Percentiles rank a stretch among this genome's conserved stretches.
phyloP scores from a whole-genome alignment of 2,888 invertebrate genomes.

The Cantharis rufa region DNA sequence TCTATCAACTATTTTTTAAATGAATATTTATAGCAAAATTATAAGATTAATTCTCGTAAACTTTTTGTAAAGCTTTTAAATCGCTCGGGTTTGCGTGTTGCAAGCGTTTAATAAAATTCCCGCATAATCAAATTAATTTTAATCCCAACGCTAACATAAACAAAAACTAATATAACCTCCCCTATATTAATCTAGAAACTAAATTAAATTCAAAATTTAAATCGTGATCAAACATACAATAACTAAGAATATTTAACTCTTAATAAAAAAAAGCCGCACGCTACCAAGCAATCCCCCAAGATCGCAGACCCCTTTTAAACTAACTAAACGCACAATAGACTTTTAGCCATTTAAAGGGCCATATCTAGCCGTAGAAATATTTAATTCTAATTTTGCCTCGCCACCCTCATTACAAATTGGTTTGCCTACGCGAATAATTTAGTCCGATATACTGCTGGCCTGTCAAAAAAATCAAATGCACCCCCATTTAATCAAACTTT shows the following conservation, averaged over 20 bases:
- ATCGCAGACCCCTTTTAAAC: slow-evolving; percentile 38
- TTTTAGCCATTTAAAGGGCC: slow-evolving; percentile 46
- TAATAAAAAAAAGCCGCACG: slow-evolving; percentile 44
- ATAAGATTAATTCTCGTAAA: slow-evolving; percentile 20
- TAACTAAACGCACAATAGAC: slow-evolving; percentile 46
- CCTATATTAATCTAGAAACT: slow-evolving; percentile 29
- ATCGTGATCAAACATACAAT: slow-evolving; percentile 35
- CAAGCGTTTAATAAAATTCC: slow-evolving; percentile 32
- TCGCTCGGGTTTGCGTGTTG: slow-evolving; percentile 13
- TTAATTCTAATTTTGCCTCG: slow-evolving; percentile 41
- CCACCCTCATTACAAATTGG: slow-evolving; percentile 47
- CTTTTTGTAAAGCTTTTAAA: slow-evolving; percentile 14
- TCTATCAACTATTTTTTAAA: slow-evolving; percentile 46
- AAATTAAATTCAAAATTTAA: slow-evolving; percentile 42
- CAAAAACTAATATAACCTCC: slow-evolving; percentile 31
- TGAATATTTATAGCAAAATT: slow-evolving; percentile 44
- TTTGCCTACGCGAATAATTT: slow-evolving; percentile 49
- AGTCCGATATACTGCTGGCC: neutral
- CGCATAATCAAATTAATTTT: slow-evolving; percentile 32
- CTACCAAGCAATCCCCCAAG: slow-evolving; percentile 27
- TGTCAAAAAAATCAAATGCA: neutral
- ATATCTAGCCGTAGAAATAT: slow-evolving; percentile 47
- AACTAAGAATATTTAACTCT: slow-evolving; percentile 40
- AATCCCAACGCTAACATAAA: slow-evolving; percentile 32
- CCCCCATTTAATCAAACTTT: neutral